phyloP scores from a whole-genome alignment of 2,113 vertebrate species.

The Dasyurus viverrinus region DNA sequence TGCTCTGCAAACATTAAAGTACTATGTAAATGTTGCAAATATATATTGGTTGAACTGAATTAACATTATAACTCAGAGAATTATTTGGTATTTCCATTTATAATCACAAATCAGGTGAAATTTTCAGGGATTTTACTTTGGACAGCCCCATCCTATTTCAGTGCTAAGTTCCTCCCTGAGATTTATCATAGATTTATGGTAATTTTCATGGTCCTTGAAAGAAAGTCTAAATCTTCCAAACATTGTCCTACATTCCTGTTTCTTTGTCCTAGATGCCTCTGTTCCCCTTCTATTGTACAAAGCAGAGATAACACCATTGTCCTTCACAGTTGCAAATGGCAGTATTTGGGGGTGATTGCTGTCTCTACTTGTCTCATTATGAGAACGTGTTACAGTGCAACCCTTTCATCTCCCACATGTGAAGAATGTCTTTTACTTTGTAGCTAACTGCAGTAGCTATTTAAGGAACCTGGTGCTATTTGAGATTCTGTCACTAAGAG shows the following conservation, averaged over 20 bases:
- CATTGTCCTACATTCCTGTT: background rate
- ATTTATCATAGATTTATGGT: background rate
- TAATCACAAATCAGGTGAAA: background rate
- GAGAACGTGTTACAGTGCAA: background rate
- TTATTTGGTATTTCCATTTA: background rate
- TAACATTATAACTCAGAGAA: background rate
- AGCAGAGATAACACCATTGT: background rate
- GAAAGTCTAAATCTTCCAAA: background rate
- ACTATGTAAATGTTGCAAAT: background rate
- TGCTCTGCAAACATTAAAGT: background rate
- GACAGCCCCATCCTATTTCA: background rate
- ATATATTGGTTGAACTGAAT: background rate
- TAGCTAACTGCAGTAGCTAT: background rate
- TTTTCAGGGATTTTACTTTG: background rate
- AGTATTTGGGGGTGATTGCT: background rate
- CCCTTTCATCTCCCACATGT: background rate
- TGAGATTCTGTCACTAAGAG: background rate
- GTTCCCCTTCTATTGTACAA: background rate
- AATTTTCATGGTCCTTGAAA: background rate
- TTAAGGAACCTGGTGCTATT: background rate
- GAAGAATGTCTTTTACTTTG: background rate
- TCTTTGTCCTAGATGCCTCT: background rate
- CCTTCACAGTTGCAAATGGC: background rate
- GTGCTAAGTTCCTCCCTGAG: background rate
- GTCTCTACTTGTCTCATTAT: background rate